Conservation (phyloP, 2,888 invertebrate species). For the Pteria penguin region DNA sequence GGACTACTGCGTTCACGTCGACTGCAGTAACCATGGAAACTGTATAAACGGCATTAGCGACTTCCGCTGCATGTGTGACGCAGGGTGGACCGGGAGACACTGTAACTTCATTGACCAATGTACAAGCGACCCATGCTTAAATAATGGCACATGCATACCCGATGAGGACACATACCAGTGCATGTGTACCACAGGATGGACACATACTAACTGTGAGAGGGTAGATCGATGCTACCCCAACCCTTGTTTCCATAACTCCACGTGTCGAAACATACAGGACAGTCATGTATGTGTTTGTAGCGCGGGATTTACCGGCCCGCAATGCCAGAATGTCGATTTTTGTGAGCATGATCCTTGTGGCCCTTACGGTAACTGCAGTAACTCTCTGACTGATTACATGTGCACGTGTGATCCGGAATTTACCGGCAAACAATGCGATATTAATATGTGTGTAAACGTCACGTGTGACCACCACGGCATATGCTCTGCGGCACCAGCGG, state of each 20-base stretch:
- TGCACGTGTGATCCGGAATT: slow-evolving; percentile 15
- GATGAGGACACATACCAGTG: neutral
- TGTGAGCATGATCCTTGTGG: slow-evolving; percentile 12
- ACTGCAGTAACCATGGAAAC: neutral
- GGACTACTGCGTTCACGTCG: neutral
- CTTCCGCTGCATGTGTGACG: neutral
- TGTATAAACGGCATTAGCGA: neutral
- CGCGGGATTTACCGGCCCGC: slow-evolving; percentile 11
- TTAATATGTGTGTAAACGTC: neutral
- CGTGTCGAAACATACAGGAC: slow-evolving; percentile 19
- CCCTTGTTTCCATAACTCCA: slow-evolving; percentile 26
- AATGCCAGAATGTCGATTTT: slow-evolving; percentile 9
- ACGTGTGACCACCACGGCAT: neutral
- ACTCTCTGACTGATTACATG: neutral
- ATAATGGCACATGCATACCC: neutral
- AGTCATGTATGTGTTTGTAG: slow-evolving; percentile 17
- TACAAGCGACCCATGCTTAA: neutral
- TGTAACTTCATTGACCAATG: slow-evolving; percentile 8
- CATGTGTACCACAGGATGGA: slow-evolving; percentile 11
- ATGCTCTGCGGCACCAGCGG: neutral
- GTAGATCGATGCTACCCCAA: slow-evolving; percentile 3
- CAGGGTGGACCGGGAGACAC: neutral
- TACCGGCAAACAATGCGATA: slow-evolving; percentile 14
- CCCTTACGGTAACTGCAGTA: slow-evolving; percentile 18
- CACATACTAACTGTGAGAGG: slow-evolving; percentile 7